Evolutionary conservation across 2,797 vertebrate genomes (phyloP).

Genomic region (Pelodytes ibericus): DNA sequence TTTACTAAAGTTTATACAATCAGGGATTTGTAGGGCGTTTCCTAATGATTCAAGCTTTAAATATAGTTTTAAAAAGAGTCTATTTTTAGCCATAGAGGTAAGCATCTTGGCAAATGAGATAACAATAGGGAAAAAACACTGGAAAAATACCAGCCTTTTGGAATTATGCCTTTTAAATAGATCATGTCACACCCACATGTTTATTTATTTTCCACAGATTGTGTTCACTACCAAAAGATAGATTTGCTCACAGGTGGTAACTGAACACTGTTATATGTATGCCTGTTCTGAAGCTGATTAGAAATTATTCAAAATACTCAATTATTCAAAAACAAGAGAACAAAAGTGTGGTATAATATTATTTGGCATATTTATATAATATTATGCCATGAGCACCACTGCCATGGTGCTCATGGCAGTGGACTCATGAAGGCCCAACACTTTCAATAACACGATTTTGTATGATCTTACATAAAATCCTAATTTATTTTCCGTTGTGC

Average conservation of each 20-base stretch:
- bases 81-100: conserved; percentile 20
- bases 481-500: too few species aligned
- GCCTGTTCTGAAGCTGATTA: too few species aligned
- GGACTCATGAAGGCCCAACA: too few species aligned
- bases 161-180: conserved; percentile 22
- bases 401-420: too few species aligned
- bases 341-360: too few species aligned
- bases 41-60: not conserved
- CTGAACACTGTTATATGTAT: too few species aligned
- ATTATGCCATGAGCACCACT: too few species aligned
- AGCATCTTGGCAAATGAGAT: not conserved
- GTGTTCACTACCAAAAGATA: conserved; percentile 59
- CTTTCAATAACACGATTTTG: too few species aligned
- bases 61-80: not conserved
- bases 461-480: too few species aligned
- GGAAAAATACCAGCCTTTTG: conserved; percentile 12
- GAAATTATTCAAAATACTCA: too few species aligned
- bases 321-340: too few species aligned
- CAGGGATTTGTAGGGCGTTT: not conserved
- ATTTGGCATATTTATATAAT: too few species aligned
- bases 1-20: not conserved
- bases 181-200: conserved; percentile 63
- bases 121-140: conserved; percentile 11
- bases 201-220: conserved; percentile 63
- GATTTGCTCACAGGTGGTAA: conserved; percentile 69